phyloP scores from a whole-genome alignment of 2,888 invertebrate species.

The Macaria liturata region DNA sequence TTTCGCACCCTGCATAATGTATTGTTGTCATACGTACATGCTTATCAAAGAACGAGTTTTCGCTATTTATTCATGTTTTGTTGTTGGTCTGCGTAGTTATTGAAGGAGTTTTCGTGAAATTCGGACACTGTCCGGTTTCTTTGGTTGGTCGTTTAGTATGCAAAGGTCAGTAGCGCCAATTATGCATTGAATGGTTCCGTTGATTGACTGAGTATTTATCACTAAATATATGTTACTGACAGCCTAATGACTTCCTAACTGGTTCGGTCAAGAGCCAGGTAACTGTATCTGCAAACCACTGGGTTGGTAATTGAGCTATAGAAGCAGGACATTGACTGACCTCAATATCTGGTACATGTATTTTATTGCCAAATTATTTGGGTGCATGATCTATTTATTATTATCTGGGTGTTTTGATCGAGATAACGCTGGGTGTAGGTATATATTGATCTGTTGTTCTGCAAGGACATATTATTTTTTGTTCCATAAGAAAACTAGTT shows the following conservation, averaged over 20 bases:
- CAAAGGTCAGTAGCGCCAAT: conserved; percentile 14
- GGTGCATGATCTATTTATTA: conserved; percentile 11
- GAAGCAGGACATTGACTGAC: conserved; percentile 18
- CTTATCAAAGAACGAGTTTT: conserved; percentile 56
- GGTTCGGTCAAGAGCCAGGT: conserved; percentile 30
- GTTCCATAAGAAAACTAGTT: background rate
- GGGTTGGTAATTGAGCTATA: conserved; percentile 4
- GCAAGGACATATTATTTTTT: background rate
- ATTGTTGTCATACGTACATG: conserved; percentile 49
- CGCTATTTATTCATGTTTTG: conserved; percentile 29
- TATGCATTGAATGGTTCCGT: background rate
- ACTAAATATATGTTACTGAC: conserved; percentile 21
- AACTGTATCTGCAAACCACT: conserved; percentile 20
- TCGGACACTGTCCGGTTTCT: conserved; percentile 5
- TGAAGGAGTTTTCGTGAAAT: conserved; percentile 7
- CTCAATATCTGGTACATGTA: conserved; percentile 20
- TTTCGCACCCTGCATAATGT: conserved; percentile 34
- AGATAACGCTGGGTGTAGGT: conserved; percentile 8
- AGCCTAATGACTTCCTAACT: conserved; percentile 27
- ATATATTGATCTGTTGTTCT: conserved; percentile 6
- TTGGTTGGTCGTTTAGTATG: conserved; percentile 1
- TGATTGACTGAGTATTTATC: conserved; percentile 30
- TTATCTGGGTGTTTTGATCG: conserved; percentile 4
- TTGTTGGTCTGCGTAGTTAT: conserved; percentile 7
- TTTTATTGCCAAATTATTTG: conserved; percentile 22